Evolutionary conservation across 1,140 invertebrate species (phyloP).

Genomic region (Lysiphlebus fabarum): DNA sequence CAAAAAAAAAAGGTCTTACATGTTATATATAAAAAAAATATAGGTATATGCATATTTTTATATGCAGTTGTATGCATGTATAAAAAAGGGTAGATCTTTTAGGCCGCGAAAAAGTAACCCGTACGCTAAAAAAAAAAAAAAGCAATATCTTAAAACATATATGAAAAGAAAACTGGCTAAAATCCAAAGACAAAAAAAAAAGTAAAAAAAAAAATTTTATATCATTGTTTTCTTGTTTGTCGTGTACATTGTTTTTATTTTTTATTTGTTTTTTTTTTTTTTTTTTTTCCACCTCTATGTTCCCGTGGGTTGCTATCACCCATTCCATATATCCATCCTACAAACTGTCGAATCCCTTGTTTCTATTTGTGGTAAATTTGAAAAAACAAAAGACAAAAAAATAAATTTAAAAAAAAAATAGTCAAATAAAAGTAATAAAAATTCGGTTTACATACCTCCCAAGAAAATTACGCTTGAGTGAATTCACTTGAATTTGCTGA

Average conservation of each 20-base stretch:
- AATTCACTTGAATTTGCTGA: too few relatives aligned
- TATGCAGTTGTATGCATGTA: too few relatives aligned
- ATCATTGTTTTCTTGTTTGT: conserved; percentile 5
- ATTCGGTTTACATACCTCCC: too few relatives aligned
- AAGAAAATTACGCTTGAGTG: too few relatives aligned
- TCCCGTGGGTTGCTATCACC: background rate
- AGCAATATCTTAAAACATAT: conserved; percentile 13
- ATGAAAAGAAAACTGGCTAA: background rate
- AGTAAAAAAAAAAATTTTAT: background rate
- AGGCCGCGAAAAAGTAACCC: background rate
- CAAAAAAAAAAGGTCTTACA: too few relatives aligned
- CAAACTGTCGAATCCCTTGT: background rate
- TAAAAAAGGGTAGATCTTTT: too few relatives aligned
- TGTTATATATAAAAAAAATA: too few relatives aligned
- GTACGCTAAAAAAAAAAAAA: conserved; percentile 1
- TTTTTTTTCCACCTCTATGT: background rate
- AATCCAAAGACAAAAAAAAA: conserved; percentile 7
- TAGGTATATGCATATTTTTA: too few relatives aligned
- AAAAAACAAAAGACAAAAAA: too few relatives aligned
- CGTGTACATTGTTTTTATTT: conserved; percentile 3
- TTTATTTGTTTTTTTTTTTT: background rate
- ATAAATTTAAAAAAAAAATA: too few relatives aligned
- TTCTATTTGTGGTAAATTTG: background rate
- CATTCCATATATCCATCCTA: too few relatives aligned
- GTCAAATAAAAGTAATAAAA: too few relatives aligned